Percentiles rank a stretch among this genome's conserved stretches.
phyloP scores from a whole-genome alignment of 2,888 invertebrate species.

The Ctenicera cuprea region DNA sequence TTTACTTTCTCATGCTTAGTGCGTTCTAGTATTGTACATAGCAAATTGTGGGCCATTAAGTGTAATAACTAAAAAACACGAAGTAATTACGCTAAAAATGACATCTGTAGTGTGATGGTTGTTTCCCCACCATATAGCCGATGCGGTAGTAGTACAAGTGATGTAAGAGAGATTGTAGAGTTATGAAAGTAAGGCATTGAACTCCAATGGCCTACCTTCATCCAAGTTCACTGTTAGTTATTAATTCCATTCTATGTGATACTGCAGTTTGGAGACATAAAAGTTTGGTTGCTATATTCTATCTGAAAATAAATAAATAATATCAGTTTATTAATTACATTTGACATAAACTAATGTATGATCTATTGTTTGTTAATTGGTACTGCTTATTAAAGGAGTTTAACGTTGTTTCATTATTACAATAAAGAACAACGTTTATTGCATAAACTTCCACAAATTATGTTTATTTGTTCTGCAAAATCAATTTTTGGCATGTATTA shows the following conservation, averaged over 20 bases:
- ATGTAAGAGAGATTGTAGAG: slow-evolving; percentile 71
- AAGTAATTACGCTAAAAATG: slow-evolving; percentile 30
- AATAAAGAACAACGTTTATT: too few species aligned
- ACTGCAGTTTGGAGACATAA: slow-evolving; percentile 5
- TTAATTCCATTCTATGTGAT: slow-evolving; percentile 44
- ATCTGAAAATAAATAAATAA: neutral
- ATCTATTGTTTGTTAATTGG: too few species aligned
- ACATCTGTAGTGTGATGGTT: slow-evolving; percentile 24
- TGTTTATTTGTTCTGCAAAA: too few species aligned
- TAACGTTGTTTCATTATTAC: too few species aligned
- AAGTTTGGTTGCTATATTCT: neutral
- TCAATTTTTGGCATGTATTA: too few species aligned
- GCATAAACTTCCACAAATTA: too few species aligned
- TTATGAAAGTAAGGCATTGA: slow-evolving; percentile 73
- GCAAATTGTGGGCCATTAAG: neutral
- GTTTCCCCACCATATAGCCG: slow-evolving; percentile 32
- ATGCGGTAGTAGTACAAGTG: slow-evolving; percentile 66
- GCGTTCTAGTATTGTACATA: neutral
- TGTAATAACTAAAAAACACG: neutral
- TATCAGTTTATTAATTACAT: too few species aligned
- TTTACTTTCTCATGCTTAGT: neutral
- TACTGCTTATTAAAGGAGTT: too few species aligned
- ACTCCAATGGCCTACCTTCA: slow-evolving; percentile 71
- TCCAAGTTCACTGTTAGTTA: slow-evolving; percentile 70
- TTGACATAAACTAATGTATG: too few species aligned